Evolutionary conservation across 2,888 invertebrate genomes (phyloP).

Genomic region (Sussaba pulchella): DNA sequence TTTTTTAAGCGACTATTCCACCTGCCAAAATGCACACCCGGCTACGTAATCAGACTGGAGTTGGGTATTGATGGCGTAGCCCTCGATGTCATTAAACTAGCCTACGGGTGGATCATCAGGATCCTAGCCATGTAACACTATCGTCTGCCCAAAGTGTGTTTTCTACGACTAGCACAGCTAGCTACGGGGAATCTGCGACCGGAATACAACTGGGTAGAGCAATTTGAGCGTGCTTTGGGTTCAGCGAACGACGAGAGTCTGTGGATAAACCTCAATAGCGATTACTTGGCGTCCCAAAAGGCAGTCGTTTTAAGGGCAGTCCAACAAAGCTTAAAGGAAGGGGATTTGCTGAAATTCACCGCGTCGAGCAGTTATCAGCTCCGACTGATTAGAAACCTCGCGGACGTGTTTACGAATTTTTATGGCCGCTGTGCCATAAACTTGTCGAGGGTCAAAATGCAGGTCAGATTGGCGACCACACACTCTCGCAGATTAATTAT

Average conservation of each 20-base stretch:
- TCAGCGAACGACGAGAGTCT: background rate
- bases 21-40: background rate
- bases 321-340: background rate
- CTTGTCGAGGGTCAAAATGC: background rate
- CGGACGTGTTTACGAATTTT: background rate
- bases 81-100: too few species aligned
- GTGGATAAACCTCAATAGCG: conserved; percentile 11
- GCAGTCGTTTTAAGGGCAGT: background rate
- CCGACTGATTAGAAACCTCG: background rate
- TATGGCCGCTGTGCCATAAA: background rate
- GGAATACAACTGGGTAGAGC: conserved; percentile 4
- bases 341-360: background rate
- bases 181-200: background rate
- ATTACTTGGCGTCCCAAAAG: background rate
- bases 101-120: background rate
- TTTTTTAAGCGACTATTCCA: background rate
- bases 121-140: background rate
- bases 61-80: background rate
- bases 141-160: conserved; percentile 7
- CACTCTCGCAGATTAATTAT: background rate
- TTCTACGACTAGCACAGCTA: background rate
- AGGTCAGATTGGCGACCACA: conserved; percentile 1
- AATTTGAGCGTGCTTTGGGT: conserved; percentile 7
- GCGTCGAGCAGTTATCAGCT: conserved; percentile 2
- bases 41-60: background rate